These are phyloP conservation scores for Drosophila littoralis DNA, from an alignment of 1,140 invertebrate genomes.

Conservation along the genomic window DNA sequence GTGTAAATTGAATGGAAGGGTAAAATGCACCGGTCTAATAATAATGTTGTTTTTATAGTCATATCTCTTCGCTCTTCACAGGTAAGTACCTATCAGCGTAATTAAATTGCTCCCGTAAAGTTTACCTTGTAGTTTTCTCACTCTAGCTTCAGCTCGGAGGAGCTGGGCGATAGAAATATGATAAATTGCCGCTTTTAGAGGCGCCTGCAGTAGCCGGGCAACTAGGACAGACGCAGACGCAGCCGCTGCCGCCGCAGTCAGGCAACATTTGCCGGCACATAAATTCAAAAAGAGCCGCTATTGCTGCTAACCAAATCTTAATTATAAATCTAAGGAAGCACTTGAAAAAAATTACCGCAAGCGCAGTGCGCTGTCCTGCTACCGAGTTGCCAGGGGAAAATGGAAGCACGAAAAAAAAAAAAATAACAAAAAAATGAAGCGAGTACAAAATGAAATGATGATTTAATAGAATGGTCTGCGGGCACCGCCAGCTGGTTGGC, in stretches of 20 bases:
- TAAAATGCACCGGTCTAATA: neutral
- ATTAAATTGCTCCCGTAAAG: slow-evolving; percentile 67
- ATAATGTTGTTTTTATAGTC: neutral
- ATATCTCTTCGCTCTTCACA: slow-evolving; percentile 14
- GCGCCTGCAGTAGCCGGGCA: slow-evolving; percentile 57
- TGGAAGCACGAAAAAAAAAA: slow-evolving; percentile 7
- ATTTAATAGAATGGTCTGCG: slow-evolving; percentile 83
- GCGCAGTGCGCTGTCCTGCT: slow-evolving; percentile 55
- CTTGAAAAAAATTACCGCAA: slow-evolving; percentile 74
- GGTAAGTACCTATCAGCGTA: slow-evolving; percentile 52
- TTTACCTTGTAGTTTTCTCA: slow-evolving; percentile 28
- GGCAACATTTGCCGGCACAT: slow-evolving; percentile 53
- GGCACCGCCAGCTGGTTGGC: slow-evolving; percentile 77
- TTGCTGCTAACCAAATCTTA: slow-evolving; percentile 82
- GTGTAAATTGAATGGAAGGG: too few species aligned
- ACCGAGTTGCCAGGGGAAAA: neutral
- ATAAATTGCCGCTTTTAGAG: slow-evolving; percentile 68
- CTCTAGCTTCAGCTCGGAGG: slow-evolving; percentile 47
- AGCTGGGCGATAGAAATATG: slow-evolving; percentile 64
- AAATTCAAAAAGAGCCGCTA: slow-evolving; percentile 65
- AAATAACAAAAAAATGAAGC: slow-evolving; percentile 3
- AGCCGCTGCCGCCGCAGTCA: slow-evolving; percentile 24
- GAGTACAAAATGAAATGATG: slow-evolving; percentile 72
- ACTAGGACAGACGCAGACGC: slow-evolving; percentile 10
- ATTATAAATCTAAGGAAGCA: slow-evolving; percentile 84